phyloP scores from a whole-genome alignment of 2,888 invertebrate genomes.

The Pseudolycoriella hygida region DNA sequence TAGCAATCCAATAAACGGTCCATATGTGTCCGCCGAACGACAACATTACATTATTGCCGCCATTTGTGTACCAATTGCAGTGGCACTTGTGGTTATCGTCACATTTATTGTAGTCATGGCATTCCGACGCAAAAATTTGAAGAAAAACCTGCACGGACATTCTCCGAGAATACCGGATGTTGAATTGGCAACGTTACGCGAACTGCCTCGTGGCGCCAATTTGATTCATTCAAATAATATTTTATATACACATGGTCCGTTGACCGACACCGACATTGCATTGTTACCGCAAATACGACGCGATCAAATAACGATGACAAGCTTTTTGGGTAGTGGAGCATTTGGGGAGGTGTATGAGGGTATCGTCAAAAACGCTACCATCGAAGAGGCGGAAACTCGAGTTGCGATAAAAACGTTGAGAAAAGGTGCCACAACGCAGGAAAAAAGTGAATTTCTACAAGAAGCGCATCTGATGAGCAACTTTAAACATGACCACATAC shows the following conservation, averaged over 20 bases:
- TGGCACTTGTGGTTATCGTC: constrained; percentile 15
- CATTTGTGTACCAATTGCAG: constrained; percentile 38
- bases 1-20: constrained; percentile 35
- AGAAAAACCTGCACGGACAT: constrained; percentile 42
- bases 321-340: constrained; percentile 87
- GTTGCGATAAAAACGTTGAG: constrained; percentile 93
- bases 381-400: constrained; percentile 43
- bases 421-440: constrained; percentile 78
- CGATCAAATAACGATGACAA: constrained; percentile 70
- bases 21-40: constrained; percentile 22
- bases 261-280: constrained; percentile 62
- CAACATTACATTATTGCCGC: constrained; percentile 38
- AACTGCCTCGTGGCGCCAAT: constrained; percentile 49
- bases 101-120: constrained; percentile 28
- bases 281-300: constrained; percentile 70
- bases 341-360: constrained; percentile 97
- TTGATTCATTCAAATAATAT: constrained; percentile 72
- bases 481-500: constrained; percentile 90
- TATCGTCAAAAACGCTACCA: constrained; percentile 46
- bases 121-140: constrained; percentile 45
- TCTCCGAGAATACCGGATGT: constrained; percentile 47
- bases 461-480: constrained; percentile 96
- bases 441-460: constrained; percentile 85
- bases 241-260: constrained; percentile 46
- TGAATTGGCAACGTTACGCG: constrained; percentile 71